Base-by-base conservation (phyloP, 2,113 vertebrate species). In the Gopherus flavomarginatus region DNA sequence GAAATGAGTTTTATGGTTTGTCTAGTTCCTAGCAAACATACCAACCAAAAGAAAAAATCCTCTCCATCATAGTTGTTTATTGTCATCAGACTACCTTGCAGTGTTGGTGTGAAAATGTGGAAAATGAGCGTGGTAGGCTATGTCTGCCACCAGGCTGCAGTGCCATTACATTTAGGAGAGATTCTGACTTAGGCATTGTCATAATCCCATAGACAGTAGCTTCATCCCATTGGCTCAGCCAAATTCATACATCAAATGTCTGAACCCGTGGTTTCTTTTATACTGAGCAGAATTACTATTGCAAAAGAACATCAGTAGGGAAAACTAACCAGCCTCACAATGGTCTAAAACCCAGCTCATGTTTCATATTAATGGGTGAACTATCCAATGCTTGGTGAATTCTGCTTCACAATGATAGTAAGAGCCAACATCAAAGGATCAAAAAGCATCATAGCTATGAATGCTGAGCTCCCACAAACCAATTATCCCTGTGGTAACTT, bases 11-110 rank as follows among this genome's bases (percentile, higher is more conserved):
- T 75, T 77, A 77, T 47, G 42, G 26, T 77, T 87, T 52, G 38
- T 49, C 14, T 75, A 13, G 44, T 75, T 1, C 0, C 44, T 75
- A 69, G 6, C 38, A 54, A 47, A 16, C 38, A 5, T 0, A 0
- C 27, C 31, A 65, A 26, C 14, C 47, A 6, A 21, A 59, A n/a
- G 13, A 62, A 62, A 2, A 22, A 38, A 29, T 91, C 13, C 8
- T 56, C 6, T 80, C 49, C 21, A 14, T 17, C 0, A 0, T 3
- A 53, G 38, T 5, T n/a, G 13, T 69, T n/a, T 17, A 8, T 21
- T 69, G 16, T 69, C 65, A 14, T 13, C 59, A 38, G 13, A 81
- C 54, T 85, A 1, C 50, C 54, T 78, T 72, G 29, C 83, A 17
- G 10, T 80, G 35, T 72, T 72, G 81, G 5, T 47, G 6, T 79